Conservation (phyloP, 2,888 invertebrate genomes). For the Heliconius erato region DNA sequence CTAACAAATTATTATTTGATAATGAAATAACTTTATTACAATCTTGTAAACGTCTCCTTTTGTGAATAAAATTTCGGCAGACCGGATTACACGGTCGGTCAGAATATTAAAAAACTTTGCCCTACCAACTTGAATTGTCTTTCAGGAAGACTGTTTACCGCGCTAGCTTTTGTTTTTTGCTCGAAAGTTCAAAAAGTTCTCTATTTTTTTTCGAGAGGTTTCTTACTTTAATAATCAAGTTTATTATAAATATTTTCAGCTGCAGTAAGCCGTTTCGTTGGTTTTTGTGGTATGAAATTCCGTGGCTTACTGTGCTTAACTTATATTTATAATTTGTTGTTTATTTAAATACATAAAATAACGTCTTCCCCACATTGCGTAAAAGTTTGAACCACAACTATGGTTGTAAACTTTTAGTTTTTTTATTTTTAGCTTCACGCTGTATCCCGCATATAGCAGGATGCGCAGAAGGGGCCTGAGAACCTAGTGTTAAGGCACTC, state of each 20-base stretch:
- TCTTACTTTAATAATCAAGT: conserved; percentile 22
- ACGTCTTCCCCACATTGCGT: too few relatives aligned
- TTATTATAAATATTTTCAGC: conserved; percentile 1
- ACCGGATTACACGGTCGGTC: conserved; percentile 80
- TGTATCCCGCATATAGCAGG: neutral
- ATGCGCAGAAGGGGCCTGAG: neutral
- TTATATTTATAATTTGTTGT: neutral
- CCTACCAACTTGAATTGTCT: conserved; percentile 81
- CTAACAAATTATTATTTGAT: neutral
- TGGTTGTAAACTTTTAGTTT: neutral
- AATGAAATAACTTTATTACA: conserved; percentile 34
- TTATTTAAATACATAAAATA: neutral
- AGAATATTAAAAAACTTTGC: conserved; percentile 85
- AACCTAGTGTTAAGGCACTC: neutral
- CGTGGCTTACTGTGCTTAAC: neutral
- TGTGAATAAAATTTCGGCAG: conserved; percentile 74
- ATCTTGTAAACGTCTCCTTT: conserved; percentile 50
- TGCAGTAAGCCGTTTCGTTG: neutral
- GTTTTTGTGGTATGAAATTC: neutral
- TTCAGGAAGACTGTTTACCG: conserved; percentile 77
- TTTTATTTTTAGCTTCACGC: neutral
- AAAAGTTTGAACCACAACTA: too few relatives aligned
- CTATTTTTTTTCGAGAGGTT: conserved; percentile 33
- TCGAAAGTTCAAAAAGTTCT: conserved; percentile 39
- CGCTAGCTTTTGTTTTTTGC: conserved; percentile 56